Evolutionary conservation across 2,113 vertebrate genomes (phyloP).

Genomic region (Misgurnus mizolepis): DNA sequence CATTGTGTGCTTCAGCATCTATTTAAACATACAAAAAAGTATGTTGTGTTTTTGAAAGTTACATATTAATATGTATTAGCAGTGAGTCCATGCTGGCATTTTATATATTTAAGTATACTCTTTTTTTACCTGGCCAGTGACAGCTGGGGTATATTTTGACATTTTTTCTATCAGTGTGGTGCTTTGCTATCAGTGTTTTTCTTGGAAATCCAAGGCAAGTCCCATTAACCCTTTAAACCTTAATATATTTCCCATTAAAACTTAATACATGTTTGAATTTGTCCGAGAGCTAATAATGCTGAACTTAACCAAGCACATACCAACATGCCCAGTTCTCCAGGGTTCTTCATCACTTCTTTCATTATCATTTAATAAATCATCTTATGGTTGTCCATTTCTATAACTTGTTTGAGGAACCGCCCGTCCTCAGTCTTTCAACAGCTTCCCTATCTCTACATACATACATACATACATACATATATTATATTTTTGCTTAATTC

Average conservation of each 20-base stretch:
- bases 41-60: too few relatives aligned
- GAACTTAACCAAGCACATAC: background rate
- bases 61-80: too few relatives aligned
- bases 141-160: too few relatives aligned
- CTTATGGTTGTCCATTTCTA: background rate
- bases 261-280: background rate
- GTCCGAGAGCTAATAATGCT: background rate
- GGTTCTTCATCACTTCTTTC: slow-evolving; percentile 6
- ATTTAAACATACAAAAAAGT: too few relatives aligned
- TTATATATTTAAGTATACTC: too few relatives aligned
- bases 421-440: background rate
- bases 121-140: too few relatives aligned
- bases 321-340: background rate
- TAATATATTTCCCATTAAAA: background rate
- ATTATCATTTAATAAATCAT: slow-evolving; percentile 9
- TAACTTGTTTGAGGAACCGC: background rate
- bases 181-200: background rate
- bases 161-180: background rate
- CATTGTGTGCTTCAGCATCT: too few relatives aligned
- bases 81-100: too few relatives aligned
- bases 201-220: background rate
- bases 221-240: too few relatives aligned
- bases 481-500: too few relatives aligned
- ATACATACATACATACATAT: background rate
- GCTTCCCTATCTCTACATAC: background rate